These are phyloP conservation scores for Poeciliopsis occidentalis DNA, from an alignment of 2,113 vertebrate species.

Conservation along the genomic window DNA sequence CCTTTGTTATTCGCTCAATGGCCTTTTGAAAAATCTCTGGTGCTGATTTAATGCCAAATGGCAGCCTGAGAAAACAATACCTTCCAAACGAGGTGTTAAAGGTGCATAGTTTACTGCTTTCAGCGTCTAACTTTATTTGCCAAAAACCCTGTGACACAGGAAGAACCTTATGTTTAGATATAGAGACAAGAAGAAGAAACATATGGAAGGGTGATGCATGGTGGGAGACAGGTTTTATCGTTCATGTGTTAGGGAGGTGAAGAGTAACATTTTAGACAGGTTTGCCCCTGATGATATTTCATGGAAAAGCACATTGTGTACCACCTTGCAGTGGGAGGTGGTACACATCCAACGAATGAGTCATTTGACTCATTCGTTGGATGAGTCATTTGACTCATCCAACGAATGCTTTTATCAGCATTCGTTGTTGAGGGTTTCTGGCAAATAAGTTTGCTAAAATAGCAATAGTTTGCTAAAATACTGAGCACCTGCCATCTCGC, in stretches of 20 bases:
- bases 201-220: slow-evolving; percentile 38
- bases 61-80: neutral
- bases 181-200: slow-evolving; percentile 32
- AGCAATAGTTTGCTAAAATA: neutral
- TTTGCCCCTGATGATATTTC: slow-evolving; percentile 6
- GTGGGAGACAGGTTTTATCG: slow-evolving; percentile 5
- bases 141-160: neutral
- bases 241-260: no score
- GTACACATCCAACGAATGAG: no score
- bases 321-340: slow-evolving; percentile 93
- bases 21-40: slow-evolving; percentile 1
- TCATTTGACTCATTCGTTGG: no score
- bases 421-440: no score
- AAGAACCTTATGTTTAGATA: slow-evolving; percentile 60
- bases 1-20: neutral
- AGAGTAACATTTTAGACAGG: neutral
- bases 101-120: neutral
- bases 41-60: slow-evolving; percentile 1
- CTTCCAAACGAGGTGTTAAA: slow-evolving; percentile 1
- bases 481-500: neutral
- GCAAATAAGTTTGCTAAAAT: no score
- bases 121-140: neutral
- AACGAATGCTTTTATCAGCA: no score
- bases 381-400: no score
- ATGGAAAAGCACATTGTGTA: neutral